phyloP scores from a whole-genome alignment of 1,140 invertebrate species.

The Drosophila nigrodunni region DNA sequence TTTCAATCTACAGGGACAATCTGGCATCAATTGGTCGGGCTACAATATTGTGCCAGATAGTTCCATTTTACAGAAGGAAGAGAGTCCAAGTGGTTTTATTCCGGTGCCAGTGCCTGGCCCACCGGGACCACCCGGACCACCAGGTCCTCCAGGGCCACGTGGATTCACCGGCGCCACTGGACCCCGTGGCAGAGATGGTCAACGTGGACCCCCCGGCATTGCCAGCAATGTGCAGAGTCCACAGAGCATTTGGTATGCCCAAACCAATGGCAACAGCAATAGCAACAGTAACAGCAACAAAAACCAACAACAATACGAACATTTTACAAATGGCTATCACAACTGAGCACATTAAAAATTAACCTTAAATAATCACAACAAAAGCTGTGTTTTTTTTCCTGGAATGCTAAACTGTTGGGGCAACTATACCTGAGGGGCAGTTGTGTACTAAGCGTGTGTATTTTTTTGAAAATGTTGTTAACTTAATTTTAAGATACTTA shows the following conservation, averaged over 20 bases:
- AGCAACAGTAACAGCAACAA: constrained; percentile 36
- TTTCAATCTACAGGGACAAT: constrained; percentile 67
- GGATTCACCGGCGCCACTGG: constrained; percentile 44
- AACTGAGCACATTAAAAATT: constrained; percentile 35
- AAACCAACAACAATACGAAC: constrained; percentile 45
- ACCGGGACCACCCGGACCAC: constrained; percentile 66
- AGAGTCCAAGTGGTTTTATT: constrained; percentile 44
- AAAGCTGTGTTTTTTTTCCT: neutral
- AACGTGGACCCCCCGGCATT: constrained; percentile 37
- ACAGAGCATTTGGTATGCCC: constrained; percentile 58
- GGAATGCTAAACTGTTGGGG: neutral
- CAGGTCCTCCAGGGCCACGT: constrained; percentile 47
- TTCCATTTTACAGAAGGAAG: constrained; percentile 52
- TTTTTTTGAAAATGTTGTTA: no score
- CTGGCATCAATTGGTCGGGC: constrained; percentile 43
- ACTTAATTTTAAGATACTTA: no score
- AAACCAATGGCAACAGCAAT: constrained; percentile 10
- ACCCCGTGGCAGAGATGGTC: constrained; percentile 19
- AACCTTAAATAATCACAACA: neutral
- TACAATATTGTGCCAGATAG: constrained; percentile 26
- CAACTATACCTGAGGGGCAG: no score
- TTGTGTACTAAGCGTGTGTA: no score
- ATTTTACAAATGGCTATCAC: constrained; percentile 62
- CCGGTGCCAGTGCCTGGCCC: constrained; percentile 61
- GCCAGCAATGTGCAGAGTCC: constrained; percentile 44